phyloP scores from a whole-genome alignment of 2,888 invertebrate species.

The Drosophila melanosoma region DNA sequence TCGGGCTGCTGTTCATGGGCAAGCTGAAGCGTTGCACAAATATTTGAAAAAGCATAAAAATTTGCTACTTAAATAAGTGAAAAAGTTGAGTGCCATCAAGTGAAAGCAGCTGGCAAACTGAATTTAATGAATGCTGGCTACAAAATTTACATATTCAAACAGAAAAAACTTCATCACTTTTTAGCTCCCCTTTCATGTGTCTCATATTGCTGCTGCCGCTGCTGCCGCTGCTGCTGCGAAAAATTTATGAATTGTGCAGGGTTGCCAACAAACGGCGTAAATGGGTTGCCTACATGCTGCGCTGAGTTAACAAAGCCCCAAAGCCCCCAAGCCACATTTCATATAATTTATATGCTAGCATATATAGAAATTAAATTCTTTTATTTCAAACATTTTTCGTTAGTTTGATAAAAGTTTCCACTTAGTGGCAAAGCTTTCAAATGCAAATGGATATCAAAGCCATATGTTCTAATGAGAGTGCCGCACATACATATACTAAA shows the following conservation, averaged over 20 bases:
- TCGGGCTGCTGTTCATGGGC: conserved; percentile 18
- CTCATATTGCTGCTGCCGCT: conserved; percentile 31
- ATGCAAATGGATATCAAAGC: conserved; percentile 6
- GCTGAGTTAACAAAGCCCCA: conserved; percentile 67
- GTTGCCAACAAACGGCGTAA: conserved; percentile 47
- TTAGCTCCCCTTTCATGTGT: conserved; percentile 49
- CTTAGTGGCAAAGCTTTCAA: conserved; percentile 35
- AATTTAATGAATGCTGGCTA: conserved; percentile 69
- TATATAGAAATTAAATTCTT: conserved; percentile 60
- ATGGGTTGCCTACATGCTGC: conserved; percentile 61
- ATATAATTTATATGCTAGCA: conserved; percentile 59
- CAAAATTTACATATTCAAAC: conserved; percentile 59
- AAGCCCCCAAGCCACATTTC: conserved; percentile 67
- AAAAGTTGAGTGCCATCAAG: conserved; percentile 64
- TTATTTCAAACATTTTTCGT: conserved; percentile 38
- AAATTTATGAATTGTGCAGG: conserved; percentile 64
- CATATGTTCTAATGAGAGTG: background rate
- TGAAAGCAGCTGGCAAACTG: conserved; percentile 65
- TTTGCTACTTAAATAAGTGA: conserved; percentile 77
- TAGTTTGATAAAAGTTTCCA: conserved; percentile 48
- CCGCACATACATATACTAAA: background rate
- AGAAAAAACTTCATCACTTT: conserved; percentile 51
- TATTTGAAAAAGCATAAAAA: conserved; percentile 75
- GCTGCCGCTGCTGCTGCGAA: conserved; percentile 36
- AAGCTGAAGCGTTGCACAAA: conserved; percentile 75